A percentile compares a stretch with the other conserved stretches of the same genome.
Conservation (phyloP, 2,888 invertebrate genomes). For the Caenorhabditis macrosperma region DNA sequence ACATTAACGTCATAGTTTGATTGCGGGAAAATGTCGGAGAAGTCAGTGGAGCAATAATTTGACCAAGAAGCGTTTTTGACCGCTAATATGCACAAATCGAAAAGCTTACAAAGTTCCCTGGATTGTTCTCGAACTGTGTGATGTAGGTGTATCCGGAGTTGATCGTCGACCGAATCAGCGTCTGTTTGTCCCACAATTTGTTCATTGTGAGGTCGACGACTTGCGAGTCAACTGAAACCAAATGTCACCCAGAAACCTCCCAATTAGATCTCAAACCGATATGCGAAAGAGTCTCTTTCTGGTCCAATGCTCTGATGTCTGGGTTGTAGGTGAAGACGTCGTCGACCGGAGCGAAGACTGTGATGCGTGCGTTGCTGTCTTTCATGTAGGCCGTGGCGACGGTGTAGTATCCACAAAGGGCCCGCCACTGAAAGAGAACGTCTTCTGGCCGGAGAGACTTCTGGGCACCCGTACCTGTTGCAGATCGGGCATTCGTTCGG, state of each 20-base stretch:
- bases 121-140: conserved; percentile 80
- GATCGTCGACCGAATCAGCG: conserved; percentile 78
- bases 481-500: conserved; percentile 76
- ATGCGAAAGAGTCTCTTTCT: conserved; percentile 79
- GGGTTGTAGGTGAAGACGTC: conserved; percentile 80
- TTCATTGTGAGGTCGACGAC: conserved; percentile 76
- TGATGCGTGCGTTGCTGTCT: conserved; percentile 76
- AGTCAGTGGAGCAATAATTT: too few species aligned
- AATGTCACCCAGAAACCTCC: not conserved
- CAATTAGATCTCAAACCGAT: conserved; percentile 69
- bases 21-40: too few species aligned
- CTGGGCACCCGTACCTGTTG: too few species aligned
- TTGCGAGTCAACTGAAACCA: conserved; percentile 77
- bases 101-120: conserved; percentile 78
- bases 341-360: conserved; percentile 80
- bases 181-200: conserved; percentile 78
- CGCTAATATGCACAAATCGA: too few species aligned
- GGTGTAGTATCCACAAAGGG: conserved; percentile 77
- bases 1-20: too few species aligned
- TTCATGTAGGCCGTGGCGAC: conserved; percentile 80
- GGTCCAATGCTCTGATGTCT: conserved; percentile 77
- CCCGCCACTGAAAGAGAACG: conserved; percentile 70
- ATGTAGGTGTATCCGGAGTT: conserved; percentile 80
- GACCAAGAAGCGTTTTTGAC: too few species aligned
- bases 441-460: too few species aligned